Conservation (phyloP, 2,888 invertebrate species). For the Lingula anatina region DNA sequence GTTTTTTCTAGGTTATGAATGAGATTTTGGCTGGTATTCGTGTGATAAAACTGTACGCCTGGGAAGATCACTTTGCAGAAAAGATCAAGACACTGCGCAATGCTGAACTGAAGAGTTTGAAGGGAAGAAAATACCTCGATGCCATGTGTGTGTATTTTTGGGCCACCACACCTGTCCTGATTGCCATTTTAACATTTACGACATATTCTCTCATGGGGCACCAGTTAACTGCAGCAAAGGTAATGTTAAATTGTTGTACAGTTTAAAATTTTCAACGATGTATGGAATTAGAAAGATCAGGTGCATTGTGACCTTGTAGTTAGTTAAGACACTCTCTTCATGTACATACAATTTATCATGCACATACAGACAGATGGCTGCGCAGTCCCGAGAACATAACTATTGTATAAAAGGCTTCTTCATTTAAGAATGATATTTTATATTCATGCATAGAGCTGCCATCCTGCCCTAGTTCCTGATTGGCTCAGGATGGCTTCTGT, state of each 20-base stretch:
- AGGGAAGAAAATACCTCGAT: constrained; percentile 88
- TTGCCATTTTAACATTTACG: constrained; percentile 54
- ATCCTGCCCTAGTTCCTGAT: too few relatives aligned
- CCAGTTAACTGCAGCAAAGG: constrained; percentile 78
- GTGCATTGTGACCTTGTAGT: too few relatives aligned
- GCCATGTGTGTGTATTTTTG: constrained; percentile 97
- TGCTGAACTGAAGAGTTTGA: constrained; percentile 71
- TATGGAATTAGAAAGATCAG: too few relatives aligned
- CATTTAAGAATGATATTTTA: too few relatives aligned
- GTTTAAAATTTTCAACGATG: too few relatives aligned
- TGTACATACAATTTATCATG: too few relatives aligned
- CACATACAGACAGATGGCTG: too few relatives aligned
- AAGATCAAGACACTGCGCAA: constrained; percentile 56
- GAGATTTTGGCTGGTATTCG: constrained; percentile 84
- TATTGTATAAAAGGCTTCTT: too few relatives aligned
- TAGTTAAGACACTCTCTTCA: too few relatives aligned
- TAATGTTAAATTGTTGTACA: constrained; percentile 33
- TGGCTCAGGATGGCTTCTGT: too few relatives aligned
- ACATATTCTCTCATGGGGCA: constrained; percentile 60
- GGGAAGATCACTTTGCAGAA: constrained; percentile 82
- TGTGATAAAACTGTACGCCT: constrained; percentile 85
- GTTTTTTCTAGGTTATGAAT: constrained; percentile 64
- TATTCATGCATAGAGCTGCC: too few relatives aligned
- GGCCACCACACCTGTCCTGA: constrained; percentile 91
- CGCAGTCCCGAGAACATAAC: too few relatives aligned